Percentiles rank a stretch among this genome's conserved stretches.
These are phyloP conservation scores for Danio albolineatus DNA, from an alignment of 2,797 vertebrate species.

Conservation along the genomic window DNA sequence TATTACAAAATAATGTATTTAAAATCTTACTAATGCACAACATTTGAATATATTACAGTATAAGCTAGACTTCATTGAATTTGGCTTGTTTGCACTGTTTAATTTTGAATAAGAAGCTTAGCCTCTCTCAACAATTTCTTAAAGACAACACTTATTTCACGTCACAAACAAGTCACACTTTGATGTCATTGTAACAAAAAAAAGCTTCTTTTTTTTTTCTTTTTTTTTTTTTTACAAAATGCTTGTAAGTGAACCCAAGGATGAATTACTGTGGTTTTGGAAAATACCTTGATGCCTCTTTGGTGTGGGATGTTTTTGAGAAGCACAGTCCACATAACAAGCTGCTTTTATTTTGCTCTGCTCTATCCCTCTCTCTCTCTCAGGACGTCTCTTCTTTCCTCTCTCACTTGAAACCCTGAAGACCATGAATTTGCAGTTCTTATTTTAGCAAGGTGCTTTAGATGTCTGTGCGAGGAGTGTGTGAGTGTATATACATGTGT, in stretches of 20 bases:
- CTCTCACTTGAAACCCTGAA: slow-evolving; percentile 6
- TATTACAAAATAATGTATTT: not conserved
- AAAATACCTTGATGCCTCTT: slow-evolving; percentile 9
- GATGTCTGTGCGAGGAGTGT: slow-evolving; percentile 1
- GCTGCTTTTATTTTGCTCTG: not conserved
- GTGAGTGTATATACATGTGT: not conserved
- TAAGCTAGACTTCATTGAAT: not conserved
- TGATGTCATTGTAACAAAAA: not conserved
- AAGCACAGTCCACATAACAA: not conserved
- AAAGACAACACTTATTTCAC: not conserved
- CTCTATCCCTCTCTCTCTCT: not conserved
- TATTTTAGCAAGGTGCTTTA: slow-evolving; percentile 15
- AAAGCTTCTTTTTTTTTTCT: not conserved
- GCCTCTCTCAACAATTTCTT: not conserved
- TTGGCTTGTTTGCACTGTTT: not conserved
- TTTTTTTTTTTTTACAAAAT: not conserved
- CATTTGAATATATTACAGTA: not conserved
- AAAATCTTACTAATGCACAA: not conserved
- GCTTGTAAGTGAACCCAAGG: not conserved
- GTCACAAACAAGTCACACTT: not conserved
- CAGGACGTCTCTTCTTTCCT: too few species aligned
- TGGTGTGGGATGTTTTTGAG: slow-evolving; percentile 8
- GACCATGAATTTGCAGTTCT: slow-evolving; percentile 32
- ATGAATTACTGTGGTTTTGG: not conserved
- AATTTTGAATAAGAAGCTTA: not conserved